These are phyloP conservation scores for Pachyrhynchus sulphureomaculatus DNA, from an alignment of 1,140 invertebrate species.

Conservation along the genomic window DNA sequence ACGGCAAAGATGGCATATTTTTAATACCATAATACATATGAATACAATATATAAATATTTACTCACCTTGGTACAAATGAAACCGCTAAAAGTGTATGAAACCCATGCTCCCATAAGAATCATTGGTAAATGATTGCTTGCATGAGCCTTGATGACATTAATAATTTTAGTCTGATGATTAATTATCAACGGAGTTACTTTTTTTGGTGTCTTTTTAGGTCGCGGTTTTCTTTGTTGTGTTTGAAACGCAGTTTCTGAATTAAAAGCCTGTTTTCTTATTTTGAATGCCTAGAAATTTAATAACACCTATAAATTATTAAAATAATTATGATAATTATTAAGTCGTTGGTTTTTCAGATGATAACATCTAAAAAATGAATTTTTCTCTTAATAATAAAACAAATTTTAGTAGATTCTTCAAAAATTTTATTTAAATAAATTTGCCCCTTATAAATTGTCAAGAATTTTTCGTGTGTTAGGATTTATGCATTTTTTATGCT, in stretches of 20 bases:
- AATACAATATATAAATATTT: too few species aligned
- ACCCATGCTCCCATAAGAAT: constrained; percentile 98
- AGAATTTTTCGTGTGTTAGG: too few species aligned
- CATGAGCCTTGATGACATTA: constrained; percentile 97
- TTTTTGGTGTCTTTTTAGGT: constrained; percentile 71
- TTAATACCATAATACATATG: too few species aligned
- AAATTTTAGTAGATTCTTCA: too few species aligned
- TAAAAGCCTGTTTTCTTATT: constrained; percentile 91
- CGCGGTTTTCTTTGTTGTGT: constrained; percentile 77
- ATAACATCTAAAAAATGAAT: too few species aligned
- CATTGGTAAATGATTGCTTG: constrained; percentile 96
- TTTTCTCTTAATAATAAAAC: too few species aligned
- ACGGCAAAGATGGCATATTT: too few species aligned
- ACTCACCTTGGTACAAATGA: constrained; percentile 87
- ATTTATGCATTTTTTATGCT: too few species aligned
- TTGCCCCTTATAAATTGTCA: too few species aligned
- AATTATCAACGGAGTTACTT: constrained; percentile 61
- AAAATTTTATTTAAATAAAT: too few species aligned
- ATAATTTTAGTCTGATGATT: constrained; percentile 95
- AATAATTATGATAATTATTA: not conserved
- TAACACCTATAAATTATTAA: not conserved
- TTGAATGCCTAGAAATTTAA: constrained; percentile 70
- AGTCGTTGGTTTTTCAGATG: not conserved
- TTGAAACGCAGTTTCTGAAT: constrained; percentile 92
- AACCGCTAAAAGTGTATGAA: constrained; percentile 99